A percentile compares a stretch with the other conserved stretches of the same genome.
These are phyloP conservation scores for Cyprinodon brontotheroides DNA, from an alignment of 2,113 vertebrate species.

Conservation along the genomic window DNA sequence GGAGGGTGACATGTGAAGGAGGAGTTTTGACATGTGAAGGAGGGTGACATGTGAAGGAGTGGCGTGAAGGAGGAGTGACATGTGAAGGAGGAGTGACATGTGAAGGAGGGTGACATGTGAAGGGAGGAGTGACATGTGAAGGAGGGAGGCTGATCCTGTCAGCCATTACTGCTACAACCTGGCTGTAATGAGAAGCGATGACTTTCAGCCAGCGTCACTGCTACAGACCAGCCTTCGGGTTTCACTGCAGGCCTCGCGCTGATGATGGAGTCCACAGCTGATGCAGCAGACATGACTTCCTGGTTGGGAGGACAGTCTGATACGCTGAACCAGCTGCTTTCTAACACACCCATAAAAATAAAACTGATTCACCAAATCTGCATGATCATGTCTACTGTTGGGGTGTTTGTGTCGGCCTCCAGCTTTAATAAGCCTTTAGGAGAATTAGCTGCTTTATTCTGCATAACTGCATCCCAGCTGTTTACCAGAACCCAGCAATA, in stretches of 20 bases:
- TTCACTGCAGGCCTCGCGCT: slow-evolving; percentile 9
- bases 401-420: slow-evolving; percentile 27
- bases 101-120: too few relatives aligned
- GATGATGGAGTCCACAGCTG: slow-evolving; percentile 9
- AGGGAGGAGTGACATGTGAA: too few relatives aligned
- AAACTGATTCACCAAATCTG: not conserved
- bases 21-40: too few relatives aligned
- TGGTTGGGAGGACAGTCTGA: not conserved
- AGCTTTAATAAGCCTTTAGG: slow-evolving; percentile 31
- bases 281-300: not conserved
- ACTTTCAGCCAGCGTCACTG: slow-evolving; percentile 30
- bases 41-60: too few relatives aligned
- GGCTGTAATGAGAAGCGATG: slow-evolving; percentile 41
- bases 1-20: too few relatives aligned
- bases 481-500: slow-evolving; percentile 21
- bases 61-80: too few relatives aligned
- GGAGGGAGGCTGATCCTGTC: not conserved
- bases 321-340: not conserved
- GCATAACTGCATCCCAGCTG: slow-evolving; percentile 19
- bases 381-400: slow-evolving; percentile 28
- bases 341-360: not conserved
- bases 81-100: too few relatives aligned
- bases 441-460: slow-evolving; percentile 22
- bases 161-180: slow-evolving; percentile 6
- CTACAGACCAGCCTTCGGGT: slow-evolving; percentile 30